Evolutionary conservation across 2,888 invertebrate genomes (phyloP).

Genomic region (Calameuta idolon): DNA sequence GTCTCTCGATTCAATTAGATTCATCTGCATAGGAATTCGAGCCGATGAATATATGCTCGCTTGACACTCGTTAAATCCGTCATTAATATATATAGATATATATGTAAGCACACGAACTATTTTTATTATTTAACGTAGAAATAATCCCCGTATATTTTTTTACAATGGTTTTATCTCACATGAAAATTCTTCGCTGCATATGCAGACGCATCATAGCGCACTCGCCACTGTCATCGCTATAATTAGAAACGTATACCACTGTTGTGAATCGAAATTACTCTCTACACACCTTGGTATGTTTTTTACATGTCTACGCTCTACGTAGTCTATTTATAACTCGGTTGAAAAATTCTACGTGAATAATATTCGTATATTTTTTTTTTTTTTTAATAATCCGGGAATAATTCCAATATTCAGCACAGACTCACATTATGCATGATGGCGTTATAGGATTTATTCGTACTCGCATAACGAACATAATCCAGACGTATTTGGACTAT

Average conservation of each 20-base stretch:
- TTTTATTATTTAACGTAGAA: background rate
- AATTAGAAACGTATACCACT: background rate
- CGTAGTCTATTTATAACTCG: background rate
- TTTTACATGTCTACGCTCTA: background rate
- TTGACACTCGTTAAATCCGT: background rate
- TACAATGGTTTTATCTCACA: background rate
- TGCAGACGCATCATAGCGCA: background rate
- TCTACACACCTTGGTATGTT: background rate
- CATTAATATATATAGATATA: background rate
- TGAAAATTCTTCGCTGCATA: background rate
- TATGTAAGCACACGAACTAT: background rate
- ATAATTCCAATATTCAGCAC: background rate
- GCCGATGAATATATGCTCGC: background rate
- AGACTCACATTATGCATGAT: background rate
- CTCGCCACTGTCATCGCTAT: background rate
- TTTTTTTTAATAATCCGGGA: background rate
- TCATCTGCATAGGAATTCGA: background rate
- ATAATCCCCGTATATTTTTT: background rate
- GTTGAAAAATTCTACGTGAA: background rate
- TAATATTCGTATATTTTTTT: background rate
- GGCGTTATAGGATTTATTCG: background rate
- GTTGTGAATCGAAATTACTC: background rate
- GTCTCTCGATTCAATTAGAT: background rate
- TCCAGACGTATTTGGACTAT: background rate
- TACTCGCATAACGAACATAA: background rate